Evolutionary conservation across 2,113 vertebrate species (phyloP).

Genomic region (Colius striatus): DNA sequence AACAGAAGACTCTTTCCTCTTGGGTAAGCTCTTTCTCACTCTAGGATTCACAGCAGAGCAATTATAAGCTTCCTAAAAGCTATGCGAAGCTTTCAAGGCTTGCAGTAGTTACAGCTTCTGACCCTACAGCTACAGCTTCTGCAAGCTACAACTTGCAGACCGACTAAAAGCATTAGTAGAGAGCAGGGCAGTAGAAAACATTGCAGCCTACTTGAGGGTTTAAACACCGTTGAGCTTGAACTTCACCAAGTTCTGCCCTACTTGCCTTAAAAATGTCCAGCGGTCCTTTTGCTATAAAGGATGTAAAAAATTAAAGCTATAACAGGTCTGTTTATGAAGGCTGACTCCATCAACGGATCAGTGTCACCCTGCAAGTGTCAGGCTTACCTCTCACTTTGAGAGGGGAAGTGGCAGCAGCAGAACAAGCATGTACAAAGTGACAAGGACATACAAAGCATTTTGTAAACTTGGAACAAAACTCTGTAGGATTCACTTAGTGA

Average conservation of each 20-base stretch:
- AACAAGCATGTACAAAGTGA: neutral
- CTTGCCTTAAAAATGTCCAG: neutral
- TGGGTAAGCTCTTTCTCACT: neutral
- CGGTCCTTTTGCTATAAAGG: neutral
- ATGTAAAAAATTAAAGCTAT: neutral
- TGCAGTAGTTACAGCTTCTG: neutral
- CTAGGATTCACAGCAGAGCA: neutral
- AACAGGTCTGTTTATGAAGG: neutral
- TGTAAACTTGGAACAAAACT: constrained; percentile 42
- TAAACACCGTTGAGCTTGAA: rapidly evolving
- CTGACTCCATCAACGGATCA: neutral
- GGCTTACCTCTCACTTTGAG: neutral
- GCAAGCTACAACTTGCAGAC: neutral
- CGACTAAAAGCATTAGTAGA: neutral
- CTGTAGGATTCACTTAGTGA: constrained; percentile 52
- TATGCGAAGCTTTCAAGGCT: neutral
- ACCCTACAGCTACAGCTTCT: neutral
- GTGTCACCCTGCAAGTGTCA: neutral
- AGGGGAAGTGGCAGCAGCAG: neutral
- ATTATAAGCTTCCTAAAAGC: constrained; percentile 7
- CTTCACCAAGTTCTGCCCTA: neutral
- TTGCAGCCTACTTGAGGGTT: neutral
- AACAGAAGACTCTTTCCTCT: neutral
- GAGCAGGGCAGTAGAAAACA: neutral
- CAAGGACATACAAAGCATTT: constrained; percentile 33